A percentile compares a stretch with the other conserved stretches of the same genome.
Evolutionary conservation across 2,113 vertebrate genomes (phyloP).

Genomic region (Carassius gibelio): DNA sequence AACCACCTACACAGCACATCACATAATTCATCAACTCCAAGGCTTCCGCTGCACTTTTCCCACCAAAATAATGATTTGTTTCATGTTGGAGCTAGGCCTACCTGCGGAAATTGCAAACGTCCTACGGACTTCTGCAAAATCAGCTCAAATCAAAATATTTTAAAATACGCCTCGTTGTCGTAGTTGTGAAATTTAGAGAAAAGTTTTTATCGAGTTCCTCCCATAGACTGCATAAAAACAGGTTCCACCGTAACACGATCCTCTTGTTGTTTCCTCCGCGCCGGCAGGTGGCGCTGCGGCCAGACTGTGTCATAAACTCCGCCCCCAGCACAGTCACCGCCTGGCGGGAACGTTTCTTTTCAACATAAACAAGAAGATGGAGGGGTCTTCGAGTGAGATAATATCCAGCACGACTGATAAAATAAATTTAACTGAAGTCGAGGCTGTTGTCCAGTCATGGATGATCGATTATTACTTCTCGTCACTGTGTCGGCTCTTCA

Average conservation of each 20-base stretch:
- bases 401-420: not conserved
- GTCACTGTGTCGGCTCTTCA: conserved; percentile 67
- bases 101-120: not conserved
- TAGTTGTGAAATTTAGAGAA: not conserved
- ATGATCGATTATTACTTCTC: conserved; percentile 72
- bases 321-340: not conserved
- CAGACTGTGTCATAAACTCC: not conserved
- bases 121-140: not conserved
- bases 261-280: conserved; percentile 67
- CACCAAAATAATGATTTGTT: not conserved
- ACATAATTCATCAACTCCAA: not conserved
- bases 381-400: not conserved
- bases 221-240: no score
- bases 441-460: conserved; percentile 61
- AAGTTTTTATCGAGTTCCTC: not conserved
- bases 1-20: not conserved
- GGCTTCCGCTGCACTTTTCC: no score
- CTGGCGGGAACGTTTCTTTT: not conserved
- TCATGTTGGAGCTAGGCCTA: not conserved
- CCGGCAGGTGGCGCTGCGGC: not conserved
- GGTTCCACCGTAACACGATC: not conserved
- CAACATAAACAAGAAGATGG: not conserved
- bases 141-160: not conserved
- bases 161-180: not conserved
- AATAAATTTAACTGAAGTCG: conserved; percentile 38